A percentile compares a stretch with the other conserved stretches of the same genome.
phyloP scores from a whole-genome alignment of 2,797 vertebrate species.

The Poecilia picta region DNA sequence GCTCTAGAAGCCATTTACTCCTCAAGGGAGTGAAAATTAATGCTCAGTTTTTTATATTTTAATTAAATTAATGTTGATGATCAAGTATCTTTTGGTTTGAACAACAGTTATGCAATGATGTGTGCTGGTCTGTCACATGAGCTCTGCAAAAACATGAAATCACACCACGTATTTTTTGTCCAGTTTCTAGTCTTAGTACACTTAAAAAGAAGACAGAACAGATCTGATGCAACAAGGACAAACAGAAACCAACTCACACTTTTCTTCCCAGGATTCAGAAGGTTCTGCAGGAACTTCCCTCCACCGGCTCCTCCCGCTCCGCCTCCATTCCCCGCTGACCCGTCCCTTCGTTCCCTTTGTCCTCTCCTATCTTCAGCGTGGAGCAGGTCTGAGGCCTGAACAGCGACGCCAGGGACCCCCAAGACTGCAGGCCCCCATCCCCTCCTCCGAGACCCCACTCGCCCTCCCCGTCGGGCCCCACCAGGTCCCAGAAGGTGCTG shows the following conservation, averaged over 20 bases:
- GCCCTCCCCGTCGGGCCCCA: conserved; percentile 73
- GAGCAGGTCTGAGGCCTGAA: conserved; percentile 85
- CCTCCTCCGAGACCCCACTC: conserved; percentile 74
- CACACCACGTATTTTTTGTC: too few relatives aligned
- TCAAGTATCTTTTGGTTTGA: background rate
- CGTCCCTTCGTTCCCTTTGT: conserved; percentile 79
- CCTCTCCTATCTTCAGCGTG: conserved; percentile 83
- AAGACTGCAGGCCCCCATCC: conserved; percentile 81
- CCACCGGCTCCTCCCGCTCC: conserved; percentile 64
- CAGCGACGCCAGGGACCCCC: conserved; percentile 85
- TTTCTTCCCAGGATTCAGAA: conserved; percentile 82
- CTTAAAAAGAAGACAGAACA: background rate
- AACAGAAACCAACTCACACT: conserved; percentile 69
- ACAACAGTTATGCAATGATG: background rate
- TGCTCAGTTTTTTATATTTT: background rate
- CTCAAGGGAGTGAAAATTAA: background rate
- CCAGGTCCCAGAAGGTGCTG: conserved; percentile 79
- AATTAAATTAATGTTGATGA: background rate
- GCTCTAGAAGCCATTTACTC: background rate
- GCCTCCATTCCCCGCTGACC: conserved; percentile 37
- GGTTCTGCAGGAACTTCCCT: conserved; percentile 83
- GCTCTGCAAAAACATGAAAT: too few relatives aligned
- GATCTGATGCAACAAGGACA: background rate
- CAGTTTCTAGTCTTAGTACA: too few relatives aligned
- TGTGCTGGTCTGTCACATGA: background rate